These are phyloP conservation scores for Lepidurus apus DNA, from an alignment of 1,140 invertebrate genomes.

Conservation along the genomic window DNA sequence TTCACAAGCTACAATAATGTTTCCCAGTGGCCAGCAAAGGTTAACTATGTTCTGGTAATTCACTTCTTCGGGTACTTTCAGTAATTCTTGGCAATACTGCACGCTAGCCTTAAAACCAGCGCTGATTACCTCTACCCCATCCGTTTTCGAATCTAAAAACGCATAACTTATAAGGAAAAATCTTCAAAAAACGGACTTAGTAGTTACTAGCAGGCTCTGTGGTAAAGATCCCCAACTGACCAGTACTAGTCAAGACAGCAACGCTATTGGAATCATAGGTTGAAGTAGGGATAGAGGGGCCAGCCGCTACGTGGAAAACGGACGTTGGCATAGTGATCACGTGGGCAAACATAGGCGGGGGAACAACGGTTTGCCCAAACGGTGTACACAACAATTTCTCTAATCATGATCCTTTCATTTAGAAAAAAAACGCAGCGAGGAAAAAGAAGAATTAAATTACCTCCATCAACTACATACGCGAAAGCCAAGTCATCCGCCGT, in stretches of 20 bases:
- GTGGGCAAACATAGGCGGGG: constrained; percentile 73
- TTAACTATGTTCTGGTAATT: background rate
- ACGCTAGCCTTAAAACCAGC: background rate
- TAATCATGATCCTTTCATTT: constrained; percentile 37
- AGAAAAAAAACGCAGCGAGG: constrained; percentile 31
- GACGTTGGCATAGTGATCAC: constrained; percentile 50
- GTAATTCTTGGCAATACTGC: background rate
- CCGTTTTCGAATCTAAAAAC: background rate
- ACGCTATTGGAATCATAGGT: constrained; percentile 24
- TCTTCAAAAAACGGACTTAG: background rate
- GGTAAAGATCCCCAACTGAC: constrained; percentile 20
- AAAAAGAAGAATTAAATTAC: constrained; percentile 41
- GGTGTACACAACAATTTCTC: constrained; percentile 63
- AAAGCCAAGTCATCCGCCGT: constrained; percentile 50
- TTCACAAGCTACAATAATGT: background rate
- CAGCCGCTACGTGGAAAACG: constrained; percentile 23
- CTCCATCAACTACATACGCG: constrained; percentile 63
- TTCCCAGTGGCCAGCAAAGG: background rate
- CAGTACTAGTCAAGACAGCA: background rate
- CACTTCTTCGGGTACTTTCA: background rate
- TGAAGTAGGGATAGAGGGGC: background rate
- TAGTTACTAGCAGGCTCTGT: background rate
- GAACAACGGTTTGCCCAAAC: constrained; percentile 64
- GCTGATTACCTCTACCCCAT: background rate
- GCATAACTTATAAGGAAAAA: background rate